Conservation (phyloP, 2,113 vertebrate genomes). For the Dunckerocampus dactyliophorus region DNA sequence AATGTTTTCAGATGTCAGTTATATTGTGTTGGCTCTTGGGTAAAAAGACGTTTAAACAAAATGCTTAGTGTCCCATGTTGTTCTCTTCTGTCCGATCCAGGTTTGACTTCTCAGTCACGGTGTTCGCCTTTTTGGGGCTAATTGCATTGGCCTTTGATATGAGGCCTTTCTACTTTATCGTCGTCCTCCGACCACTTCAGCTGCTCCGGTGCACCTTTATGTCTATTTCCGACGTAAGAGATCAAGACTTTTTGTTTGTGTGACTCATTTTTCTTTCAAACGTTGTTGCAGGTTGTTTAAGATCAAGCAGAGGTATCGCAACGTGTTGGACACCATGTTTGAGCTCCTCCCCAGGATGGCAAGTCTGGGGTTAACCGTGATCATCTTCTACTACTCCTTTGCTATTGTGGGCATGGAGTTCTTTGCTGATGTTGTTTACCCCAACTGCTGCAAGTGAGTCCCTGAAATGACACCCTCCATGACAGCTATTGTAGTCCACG, state of each 20-base stretch:
- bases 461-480: background rate
- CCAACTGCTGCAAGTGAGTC: slow-evolving; percentile 97
- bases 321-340: slow-evolving; percentile 97
- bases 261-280: background rate
- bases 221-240: background rate
- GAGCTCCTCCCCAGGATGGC: slow-evolving; percentile 96
- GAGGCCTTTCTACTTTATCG: slow-evolving; percentile 96
- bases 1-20: background rate
- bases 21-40: background rate
- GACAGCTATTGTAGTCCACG: background rate
- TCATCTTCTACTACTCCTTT: slow-evolving; percentile 98
- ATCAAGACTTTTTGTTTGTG: background rate
- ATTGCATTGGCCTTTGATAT: slow-evolving; percentile 87
- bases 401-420: slow-evolving; percentile 98
- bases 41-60: slow-evolving; percentile 7
- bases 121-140: slow-evolving; percentile 90
- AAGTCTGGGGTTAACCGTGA: slow-evolving; percentile 91
- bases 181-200: slow-evolving; percentile 90
- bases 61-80: background rate
- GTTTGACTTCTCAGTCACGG: slow-evolving; percentile 93
- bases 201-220: slow-evolving; percentile 79
- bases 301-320: slow-evolving; percentile 91
- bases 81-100: slow-evolving; percentile 58
- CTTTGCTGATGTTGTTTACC: slow-evolving; percentile 86
- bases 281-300: slow-evolving; percentile 85